Evolutionary conservation across 2,888 invertebrate species (phyloP), one percentile per base, ranked within the genome.

Genomic region (Drosophila trichaetosa): DNA sequence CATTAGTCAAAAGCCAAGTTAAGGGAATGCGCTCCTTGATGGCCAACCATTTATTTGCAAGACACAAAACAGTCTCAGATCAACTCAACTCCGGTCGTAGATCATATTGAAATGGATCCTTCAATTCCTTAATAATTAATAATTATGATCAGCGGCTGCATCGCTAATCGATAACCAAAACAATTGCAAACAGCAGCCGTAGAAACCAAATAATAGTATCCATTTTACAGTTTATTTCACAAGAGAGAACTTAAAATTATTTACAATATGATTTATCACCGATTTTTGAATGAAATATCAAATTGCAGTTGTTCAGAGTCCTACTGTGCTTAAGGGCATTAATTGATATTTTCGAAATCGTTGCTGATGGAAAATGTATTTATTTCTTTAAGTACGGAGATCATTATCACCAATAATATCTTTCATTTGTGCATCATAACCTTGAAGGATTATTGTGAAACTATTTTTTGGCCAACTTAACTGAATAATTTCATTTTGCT

Each of bases 1-100:
- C 77, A 78, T 78, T 75, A 79, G 79, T 79, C 77, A 78, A 75
- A 73, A 67, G 33, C 40, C 46, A 64, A 60, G 40, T 54, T 58
- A 27, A 57, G 10, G 40, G 58, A 58, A 63, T 40, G 31, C 38
- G 54, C 29, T 38, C n/a, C 46, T 4, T 8, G 24, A 24, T 24
- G 21, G 16, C 24, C 46, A 46, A 24, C 16, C 24, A 46, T 46
- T 16, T 46, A 16, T 46, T 21, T 13, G 21, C 46, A 21, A 46
- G 11, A 21, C 21, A 11, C 42, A 21, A 6, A 21, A 13, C 21
- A 21, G 42, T 21, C 11, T 8, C 42, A 11, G 11, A 42, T 42
- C 42, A 42, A 21, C 42, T 21, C 11, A 13, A 5, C 42, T 21
- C 11, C 21, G 5, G 42, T 42, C 4, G 21, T 4, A 40, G 10